These are phyloP conservation scores for Meteorus cinctellus DNA, from an alignment of 2,888 invertebrate species.

Conservation along the genomic window DNA sequence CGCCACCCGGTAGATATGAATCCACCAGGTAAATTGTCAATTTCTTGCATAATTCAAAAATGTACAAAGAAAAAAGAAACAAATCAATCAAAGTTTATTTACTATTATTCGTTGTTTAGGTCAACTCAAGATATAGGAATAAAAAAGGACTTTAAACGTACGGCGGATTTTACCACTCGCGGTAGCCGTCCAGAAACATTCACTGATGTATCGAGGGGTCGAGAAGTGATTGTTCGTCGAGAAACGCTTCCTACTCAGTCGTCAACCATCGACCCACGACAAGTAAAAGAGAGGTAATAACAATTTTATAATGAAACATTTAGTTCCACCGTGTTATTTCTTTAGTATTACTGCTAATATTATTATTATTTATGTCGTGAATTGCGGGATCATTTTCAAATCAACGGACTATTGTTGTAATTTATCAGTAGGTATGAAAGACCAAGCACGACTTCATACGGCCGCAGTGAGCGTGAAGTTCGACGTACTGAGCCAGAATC, in stretches of 20 bases:
- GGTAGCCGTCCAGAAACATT: constrained; percentile 68
- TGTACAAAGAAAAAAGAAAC: background rate
- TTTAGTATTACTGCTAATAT: background rate
- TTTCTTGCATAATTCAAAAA: background rate
- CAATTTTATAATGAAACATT: constrained; percentile 17
- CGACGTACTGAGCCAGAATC: constrained; percentile 68
- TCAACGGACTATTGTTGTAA: constrained; percentile 8
- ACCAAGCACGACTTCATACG: constrained; percentile 61
- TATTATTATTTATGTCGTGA: background rate
- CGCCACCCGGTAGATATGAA: constrained; percentile 68
- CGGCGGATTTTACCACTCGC: constrained; percentile 66
- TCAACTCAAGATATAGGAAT: constrained; percentile 66
- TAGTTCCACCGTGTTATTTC: background rate
- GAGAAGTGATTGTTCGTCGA: constrained; percentile 69
- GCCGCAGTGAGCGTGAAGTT: constrained; percentile 68
- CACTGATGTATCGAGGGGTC: constrained; percentile 66
- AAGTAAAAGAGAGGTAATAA: constrained; percentile 69
- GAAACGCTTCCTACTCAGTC: constrained; percentile 63
- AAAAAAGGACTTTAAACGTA: constrained; percentile 69
- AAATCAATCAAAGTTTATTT: background rate
- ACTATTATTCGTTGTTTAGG: constrained; percentile 51
- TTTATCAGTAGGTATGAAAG: constrained; percentile 65
- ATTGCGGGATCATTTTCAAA: background rate
- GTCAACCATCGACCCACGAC: constrained; percentile 69
- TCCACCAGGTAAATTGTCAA: constrained; percentile 60